phyloP scores from a whole-genome alignment of 2,797 vertebrate genomes.

The Scleropages formosus region DNA sequence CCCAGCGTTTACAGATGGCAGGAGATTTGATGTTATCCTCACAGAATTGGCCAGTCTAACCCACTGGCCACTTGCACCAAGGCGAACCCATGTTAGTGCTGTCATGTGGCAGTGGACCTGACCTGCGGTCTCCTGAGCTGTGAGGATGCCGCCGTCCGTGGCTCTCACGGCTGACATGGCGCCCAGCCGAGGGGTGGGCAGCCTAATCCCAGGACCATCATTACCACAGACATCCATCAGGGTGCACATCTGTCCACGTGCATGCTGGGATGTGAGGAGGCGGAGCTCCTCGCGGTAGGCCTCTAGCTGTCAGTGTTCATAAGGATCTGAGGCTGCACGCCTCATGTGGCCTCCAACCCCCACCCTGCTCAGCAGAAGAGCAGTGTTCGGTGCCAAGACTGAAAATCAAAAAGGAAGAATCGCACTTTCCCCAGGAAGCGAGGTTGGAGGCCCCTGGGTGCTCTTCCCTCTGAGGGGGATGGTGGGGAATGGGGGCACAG shows the following conservation, averaged over 20 bases:
- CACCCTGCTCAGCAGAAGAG: neutral
- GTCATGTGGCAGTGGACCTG: neutral
- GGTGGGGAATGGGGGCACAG: neutral
- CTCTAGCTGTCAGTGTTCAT: neutral
- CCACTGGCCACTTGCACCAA: neutral
- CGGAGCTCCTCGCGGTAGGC: conserved; percentile 5
- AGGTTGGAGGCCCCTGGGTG: neutral
- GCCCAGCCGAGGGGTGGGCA: conserved; percentile 12
- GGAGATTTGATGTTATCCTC: neutral
- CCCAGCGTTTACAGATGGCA: conserved; percentile 5
- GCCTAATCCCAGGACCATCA: conserved; percentile 23
- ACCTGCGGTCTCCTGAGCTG: neutral
- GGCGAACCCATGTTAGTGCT: neutral
- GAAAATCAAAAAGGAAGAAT: conserved; percentile 17
- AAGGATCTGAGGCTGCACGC: neutral
- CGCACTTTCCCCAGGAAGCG: conserved; percentile 2
- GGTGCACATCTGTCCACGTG: conserved; percentile 21
- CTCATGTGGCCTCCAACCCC: neutral
- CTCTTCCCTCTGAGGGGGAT: neutral
- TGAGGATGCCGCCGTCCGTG: neutral
- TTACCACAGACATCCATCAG: conserved; percentile 33
- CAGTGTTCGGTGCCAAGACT: neutral
- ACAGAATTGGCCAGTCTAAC: neutral
- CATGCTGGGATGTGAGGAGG: conserved; percentile 7
- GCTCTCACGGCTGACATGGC: neutral